Percentiles rank a stretch among this genome's conserved stretches.
Evolutionary conservation across 2,113 vertebrate species (phyloP).

Genomic region (Theristicus caerulescens): DNA sequence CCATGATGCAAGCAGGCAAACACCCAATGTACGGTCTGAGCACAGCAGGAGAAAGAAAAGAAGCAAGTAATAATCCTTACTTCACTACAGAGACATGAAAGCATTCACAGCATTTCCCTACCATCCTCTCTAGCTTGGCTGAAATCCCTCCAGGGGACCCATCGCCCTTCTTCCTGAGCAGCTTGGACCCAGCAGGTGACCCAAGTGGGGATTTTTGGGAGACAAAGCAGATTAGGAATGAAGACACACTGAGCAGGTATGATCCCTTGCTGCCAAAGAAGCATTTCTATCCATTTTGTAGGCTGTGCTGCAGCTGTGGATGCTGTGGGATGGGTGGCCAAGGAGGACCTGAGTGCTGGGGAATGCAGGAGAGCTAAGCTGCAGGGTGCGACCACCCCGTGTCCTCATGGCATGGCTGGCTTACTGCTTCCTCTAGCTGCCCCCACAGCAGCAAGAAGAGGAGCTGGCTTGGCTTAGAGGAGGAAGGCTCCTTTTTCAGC

Average conservation of each 20-base stretch:
- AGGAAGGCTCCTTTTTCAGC: background rate
- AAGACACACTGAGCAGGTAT: background rate
- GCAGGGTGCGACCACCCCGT: background rate
- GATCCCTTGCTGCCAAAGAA: background rate
- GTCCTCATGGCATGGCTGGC: background rate
- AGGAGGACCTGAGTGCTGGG: background rate
- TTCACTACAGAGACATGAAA: background rate
- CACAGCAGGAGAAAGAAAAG: background rate
- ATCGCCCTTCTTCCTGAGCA: background rate
- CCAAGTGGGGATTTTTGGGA: background rate
- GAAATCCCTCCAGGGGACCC: background rate
- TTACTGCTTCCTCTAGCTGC: background rate
- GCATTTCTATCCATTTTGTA: background rate
- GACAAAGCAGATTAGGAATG: background rate
- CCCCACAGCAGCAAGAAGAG: background rate
- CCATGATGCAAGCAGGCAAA: slow-evolving; percentile 42
- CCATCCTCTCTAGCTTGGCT: background rate
- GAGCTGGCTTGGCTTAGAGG: background rate
- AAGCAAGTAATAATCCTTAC: background rate
- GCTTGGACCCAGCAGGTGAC: background rate
- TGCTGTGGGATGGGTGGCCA: background rate
- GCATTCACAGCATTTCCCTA: background rate
- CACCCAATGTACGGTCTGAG: background rate
- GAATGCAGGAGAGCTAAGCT: background rate
- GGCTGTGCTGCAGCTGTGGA: background rate